Conservation (phyloP, 2,888 invertebrate species). For the Cheilosia pagana region DNA sequence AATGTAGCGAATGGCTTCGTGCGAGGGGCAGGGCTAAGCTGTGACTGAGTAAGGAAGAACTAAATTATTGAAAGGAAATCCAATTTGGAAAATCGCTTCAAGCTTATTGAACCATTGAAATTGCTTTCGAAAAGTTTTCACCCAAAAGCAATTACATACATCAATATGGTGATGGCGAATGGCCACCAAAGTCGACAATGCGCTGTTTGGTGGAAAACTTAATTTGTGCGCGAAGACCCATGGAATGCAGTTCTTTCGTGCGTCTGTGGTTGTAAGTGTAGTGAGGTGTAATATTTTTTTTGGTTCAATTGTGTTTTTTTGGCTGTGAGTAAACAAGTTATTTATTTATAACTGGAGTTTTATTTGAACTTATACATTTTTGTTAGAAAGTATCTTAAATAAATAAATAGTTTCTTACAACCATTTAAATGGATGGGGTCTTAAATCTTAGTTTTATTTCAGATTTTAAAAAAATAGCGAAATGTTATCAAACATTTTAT, state of each 20-base stretch:
- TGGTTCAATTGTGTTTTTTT: too few relatives aligned
- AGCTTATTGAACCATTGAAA: constrained; percentile 73
- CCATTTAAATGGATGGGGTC: too few relatives aligned
- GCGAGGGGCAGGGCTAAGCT: constrained; percentile 8
- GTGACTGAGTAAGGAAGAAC: constrained; percentile 54
- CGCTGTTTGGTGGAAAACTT: constrained; percentile 14
- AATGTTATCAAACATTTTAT: too few relatives aligned
- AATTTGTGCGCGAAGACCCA: not conserved
- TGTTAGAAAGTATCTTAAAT: too few relatives aligned
- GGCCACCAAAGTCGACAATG: constrained; percentile 11
- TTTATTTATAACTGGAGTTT: too few relatives aligned
- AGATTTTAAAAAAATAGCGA: too few relatives aligned
- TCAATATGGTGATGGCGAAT: constrained; percentile 51
- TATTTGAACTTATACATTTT: too few relatives aligned
- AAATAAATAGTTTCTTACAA: too few relatives aligned
- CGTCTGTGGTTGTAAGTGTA: too few relatives aligned
- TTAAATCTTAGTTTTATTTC: too few relatives aligned
- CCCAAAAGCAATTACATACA: constrained; percentile 71
- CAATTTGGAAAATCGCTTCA: constrained; percentile 69
- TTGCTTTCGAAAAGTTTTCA: constrained; percentile 72
- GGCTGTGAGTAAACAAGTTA: too few relatives aligned
- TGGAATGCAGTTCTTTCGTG: not conserved
- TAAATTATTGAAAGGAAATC: constrained; percentile 71
- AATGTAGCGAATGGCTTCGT: not conserved
- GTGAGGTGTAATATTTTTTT: too few relatives aligned